Evolutionary conservation across 2,797 vertebrate genomes (phyloP).

Genomic region (Coccyzus lansbergi): DNA sequence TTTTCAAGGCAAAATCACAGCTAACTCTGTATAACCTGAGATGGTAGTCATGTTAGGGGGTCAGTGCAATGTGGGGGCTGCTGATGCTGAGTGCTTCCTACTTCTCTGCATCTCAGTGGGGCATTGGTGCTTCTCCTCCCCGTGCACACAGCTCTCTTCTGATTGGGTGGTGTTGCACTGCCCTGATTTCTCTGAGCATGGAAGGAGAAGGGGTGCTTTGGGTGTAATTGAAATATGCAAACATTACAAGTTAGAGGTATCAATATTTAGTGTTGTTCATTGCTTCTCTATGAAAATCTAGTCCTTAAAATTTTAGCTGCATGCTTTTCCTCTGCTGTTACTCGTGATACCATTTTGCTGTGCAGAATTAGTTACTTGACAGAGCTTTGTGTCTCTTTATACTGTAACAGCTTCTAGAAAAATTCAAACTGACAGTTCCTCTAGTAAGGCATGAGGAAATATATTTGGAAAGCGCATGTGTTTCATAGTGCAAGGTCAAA

Average conservation of each 20-base stretch:
- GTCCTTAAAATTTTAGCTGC: neutral
- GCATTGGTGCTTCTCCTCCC: neutral
- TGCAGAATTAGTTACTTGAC: neutral
- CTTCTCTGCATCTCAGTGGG: neutral
- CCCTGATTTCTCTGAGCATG: rapidly evolving
- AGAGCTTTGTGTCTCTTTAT: neutral
- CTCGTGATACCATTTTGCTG: neutral
- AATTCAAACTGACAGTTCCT: slow-evolving; percentile 5
- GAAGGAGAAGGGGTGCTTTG: neutral
- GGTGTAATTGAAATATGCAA: neutral
- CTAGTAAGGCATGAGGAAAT: neutral
- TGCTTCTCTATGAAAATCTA: neutral
- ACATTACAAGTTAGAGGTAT: neutral
- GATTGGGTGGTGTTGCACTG: rapidly evolving
- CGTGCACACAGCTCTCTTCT: rapidly evolving
- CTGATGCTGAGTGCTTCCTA: neutral
- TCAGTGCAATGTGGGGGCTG: rapidly evolving
- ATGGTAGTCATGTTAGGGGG: rapidly evolving
- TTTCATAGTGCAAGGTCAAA: neutral
- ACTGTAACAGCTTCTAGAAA: neutral
- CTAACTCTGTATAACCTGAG: neutral
- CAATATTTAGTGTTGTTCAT: neutral
- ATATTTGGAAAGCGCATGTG: neutral
- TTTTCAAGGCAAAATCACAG: neutral
- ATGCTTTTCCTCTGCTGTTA: neutral